phyloP scores from a whole-genome alignment of 2,113 vertebrate genomes.

The Tyrannus savana region DNA sequence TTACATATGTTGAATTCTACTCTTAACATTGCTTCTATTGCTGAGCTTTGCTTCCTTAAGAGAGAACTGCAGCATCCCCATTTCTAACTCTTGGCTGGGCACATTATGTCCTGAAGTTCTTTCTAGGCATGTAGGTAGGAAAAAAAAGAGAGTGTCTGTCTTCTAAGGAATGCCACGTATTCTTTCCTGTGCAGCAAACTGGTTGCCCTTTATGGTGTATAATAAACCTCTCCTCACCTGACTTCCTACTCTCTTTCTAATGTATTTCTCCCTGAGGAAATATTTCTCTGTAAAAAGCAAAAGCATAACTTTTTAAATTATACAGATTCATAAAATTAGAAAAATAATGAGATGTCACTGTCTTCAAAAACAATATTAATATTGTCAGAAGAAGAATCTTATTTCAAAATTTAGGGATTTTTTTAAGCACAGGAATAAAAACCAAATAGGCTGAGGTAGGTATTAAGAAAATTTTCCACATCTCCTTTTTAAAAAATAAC shows the following conservation, averaged over 20 bases:
- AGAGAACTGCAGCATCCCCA: background rate
- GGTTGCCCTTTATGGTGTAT: background rate
- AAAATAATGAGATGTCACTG: background rate
- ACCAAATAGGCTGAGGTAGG: background rate
- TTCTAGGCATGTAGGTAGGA: background rate
- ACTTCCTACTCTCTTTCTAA: background rate
- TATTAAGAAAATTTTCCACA: background rate
- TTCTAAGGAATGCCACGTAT: background rate
- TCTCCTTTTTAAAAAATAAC: background rate
- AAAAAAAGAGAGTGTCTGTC: accelerated
- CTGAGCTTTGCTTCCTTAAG: background rate
- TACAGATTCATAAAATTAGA: background rate
- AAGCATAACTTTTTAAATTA: background rate
- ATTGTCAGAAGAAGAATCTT: background rate
- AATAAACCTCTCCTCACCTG: background rate
- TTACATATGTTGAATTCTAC: background rate
- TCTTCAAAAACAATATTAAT: background rate
- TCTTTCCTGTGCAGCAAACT: background rate
- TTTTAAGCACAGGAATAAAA: background rate
- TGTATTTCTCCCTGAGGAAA: background rate
- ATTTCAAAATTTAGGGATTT: accelerated
- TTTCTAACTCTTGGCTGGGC: background rate
- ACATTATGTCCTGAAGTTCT: background rate
- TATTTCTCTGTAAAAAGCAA: background rate
- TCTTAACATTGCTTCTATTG: background rate